phyloP scores from a whole-genome alignment of 2,888 invertebrate genomes.

The Melipona bicolor region DNA sequence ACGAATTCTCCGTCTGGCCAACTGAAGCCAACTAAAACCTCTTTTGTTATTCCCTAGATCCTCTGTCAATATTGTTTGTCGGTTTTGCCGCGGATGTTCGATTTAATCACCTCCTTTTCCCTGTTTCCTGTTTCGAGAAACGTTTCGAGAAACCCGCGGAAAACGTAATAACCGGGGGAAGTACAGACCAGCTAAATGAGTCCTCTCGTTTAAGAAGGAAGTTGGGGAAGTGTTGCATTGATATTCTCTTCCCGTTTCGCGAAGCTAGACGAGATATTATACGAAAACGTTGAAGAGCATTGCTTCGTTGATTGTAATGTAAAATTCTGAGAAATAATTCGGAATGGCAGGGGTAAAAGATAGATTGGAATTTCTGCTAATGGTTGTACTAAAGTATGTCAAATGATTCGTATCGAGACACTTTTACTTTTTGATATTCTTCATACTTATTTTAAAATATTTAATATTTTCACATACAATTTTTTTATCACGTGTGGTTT shows the following conservation, averaged over 20 bases:
- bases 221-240: neutral
- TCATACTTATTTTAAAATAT: too few species aligned
- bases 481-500: too few species aligned
- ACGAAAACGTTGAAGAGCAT: neutral
- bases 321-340: neutral
- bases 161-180: slow-evolving; percentile 42
- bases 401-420: neutral
- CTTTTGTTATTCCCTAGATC: slow-evolving; percentile 29
- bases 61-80: slow-evolving; percentile 52
- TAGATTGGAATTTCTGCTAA: neutral
- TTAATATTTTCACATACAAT: too few species aligned
- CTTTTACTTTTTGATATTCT: too few species aligned
- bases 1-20: neutral
- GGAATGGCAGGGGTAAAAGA: neutral
- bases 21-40: neutral
- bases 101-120: slow-evolving; percentile 52
- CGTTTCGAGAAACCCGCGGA: slow-evolving; percentile 23
- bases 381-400: neutral
- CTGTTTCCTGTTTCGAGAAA: slow-evolving; percentile 15
- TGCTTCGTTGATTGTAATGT: neutral
- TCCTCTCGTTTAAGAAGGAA: slow-evolving; percentile 8
- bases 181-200: slow-evolving; percentile 11
- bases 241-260: neutral
- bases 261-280: neutral
- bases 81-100: slow-evolving; percentile 21